These are phyloP conservation scores for Propsilocerus akamusi DNA, from an alignment of 1,140 invertebrate genomes.

Conservation along the genomic window DNA sequence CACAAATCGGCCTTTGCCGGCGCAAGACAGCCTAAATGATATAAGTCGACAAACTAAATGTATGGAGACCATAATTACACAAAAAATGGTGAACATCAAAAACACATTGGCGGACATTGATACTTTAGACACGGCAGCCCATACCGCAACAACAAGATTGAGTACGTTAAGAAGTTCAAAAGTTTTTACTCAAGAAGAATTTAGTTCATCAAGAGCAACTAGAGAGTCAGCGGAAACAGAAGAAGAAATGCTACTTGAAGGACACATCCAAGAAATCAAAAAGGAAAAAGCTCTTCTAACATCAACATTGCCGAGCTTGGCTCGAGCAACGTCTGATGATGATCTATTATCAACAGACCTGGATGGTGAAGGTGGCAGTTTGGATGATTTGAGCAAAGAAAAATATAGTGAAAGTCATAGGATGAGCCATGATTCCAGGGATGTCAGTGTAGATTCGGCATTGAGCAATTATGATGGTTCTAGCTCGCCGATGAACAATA, in stretches of 20 bases:
- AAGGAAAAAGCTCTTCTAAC: conserved; percentile 70
- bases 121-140: conserved; percentile 63
- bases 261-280: conserved; percentile 52
- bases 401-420: conserved; percentile 5
- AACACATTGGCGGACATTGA: conserved; percentile 73
- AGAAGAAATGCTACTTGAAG: conserved; percentile 46
- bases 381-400: conserved; percentile 33
- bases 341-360: conserved; percentile 56
- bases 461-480: conserved; percentile 1
- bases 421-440: background rate
- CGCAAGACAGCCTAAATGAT: conserved; percentile 73
- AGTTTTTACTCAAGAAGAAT: conserved; percentile 43
- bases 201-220: conserved; percentile 22
- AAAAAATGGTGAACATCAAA: conserved; percentile 46
- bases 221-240: conserved; percentile 4
- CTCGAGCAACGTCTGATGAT: conserved; percentile 62
- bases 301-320: conserved; percentile 53
- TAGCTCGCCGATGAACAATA: background rate
- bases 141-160: conserved; percentile 53
- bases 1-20: conserved; percentile 66
- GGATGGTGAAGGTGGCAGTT: conserved; percentile 44
- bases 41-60: conserved; percentile 63
- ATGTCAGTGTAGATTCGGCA: conserved; percentile 7
- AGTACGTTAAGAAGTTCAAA: conserved; percentile 54
- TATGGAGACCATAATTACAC: conserved; percentile 73